These are phyloP conservation scores for Labrus mixtus DNA, from an alignment of 2,113 vertebrate species.

Conservation along the genomic window DNA sequence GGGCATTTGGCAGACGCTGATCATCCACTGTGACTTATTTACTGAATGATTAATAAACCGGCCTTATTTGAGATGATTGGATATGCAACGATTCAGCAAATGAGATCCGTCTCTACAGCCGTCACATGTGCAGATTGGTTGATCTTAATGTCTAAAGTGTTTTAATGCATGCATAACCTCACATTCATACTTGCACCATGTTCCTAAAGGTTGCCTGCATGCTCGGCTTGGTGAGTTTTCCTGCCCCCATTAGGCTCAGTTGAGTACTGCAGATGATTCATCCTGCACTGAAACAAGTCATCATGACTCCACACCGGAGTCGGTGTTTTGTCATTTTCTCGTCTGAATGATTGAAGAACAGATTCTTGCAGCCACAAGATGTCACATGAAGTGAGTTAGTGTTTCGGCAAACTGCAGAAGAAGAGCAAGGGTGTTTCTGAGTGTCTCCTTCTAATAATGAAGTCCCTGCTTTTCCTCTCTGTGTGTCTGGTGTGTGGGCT, in stretches of 20 bases:
- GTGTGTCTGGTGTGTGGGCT: not conserved
- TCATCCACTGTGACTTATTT: constrained; percentile 57
- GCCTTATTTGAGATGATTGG: constrained; percentile 22
- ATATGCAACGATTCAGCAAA: constrained; percentile 33
- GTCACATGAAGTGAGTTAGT: not conserved
- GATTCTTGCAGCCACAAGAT: not conserved
- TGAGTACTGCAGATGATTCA: constrained; percentile 56
- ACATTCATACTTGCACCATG: constrained; percentile 28
- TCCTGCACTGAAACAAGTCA: not conserved
- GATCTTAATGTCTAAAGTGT: constrained; percentile 29
- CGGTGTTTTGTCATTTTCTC: not conserved
- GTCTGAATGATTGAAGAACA: not conserved
- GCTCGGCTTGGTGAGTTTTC: constrained; percentile 46
- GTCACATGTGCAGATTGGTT: constrained; percentile 16
- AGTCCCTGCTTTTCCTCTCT: constrained; percentile 4
- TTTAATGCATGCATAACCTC: constrained; percentile 36
- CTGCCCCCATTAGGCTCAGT: constrained; percentile 72
- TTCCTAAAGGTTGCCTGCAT: constrained; percentile 18
- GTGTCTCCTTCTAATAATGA: constrained; percentile 4
- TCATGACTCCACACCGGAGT: not conserved
- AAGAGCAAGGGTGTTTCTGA: not conserved
- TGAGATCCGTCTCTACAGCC: constrained; percentile 27
- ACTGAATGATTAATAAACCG: constrained; percentile 46
- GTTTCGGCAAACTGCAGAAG: not conserved
- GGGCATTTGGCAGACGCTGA: constrained; percentile 39